Evolutionary conservation across 2,797 vertebrate species (phyloP).

Genomic region (Nyctalus aviator): DNA sequence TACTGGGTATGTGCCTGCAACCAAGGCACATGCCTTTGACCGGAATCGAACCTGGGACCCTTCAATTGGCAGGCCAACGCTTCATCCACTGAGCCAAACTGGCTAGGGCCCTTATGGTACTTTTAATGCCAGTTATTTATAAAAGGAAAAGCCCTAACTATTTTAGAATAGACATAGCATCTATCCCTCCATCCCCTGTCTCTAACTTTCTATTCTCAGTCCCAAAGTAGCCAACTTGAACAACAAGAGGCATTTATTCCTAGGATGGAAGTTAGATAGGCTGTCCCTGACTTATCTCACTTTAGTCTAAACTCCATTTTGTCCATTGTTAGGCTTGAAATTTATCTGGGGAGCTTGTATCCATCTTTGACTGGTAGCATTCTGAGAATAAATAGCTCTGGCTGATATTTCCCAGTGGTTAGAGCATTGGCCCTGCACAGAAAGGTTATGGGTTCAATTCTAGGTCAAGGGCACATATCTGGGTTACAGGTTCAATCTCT

Average conservation of each 20-base stretch:
- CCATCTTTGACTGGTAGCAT: neutral
- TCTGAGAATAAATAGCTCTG: neutral
- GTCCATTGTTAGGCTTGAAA: neutral
- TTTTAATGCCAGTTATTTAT: neutral
- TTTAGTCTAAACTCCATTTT: neutral
- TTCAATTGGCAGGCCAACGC: no score
- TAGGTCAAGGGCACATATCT: no score
- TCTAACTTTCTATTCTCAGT: neutral
- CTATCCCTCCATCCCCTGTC: neutral
- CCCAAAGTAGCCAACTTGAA: neutral
- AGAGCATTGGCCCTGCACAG: no score
- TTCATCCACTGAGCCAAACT: no score
- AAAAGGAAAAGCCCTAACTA: neutral
- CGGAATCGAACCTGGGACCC: no score
- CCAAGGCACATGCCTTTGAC: no score
- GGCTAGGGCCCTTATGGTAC: neutral
- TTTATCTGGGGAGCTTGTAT: neutral
- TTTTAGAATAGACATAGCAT: neutral
- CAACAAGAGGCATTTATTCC: neutral
- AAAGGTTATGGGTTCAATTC: no score
- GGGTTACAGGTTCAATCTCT: no score
- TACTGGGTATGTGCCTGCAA: no score
- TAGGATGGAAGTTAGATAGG: neutral
- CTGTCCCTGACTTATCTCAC: neutral
- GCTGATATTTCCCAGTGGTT: no score